Evolutionary conservation across 1,140 invertebrate genomes (phyloP).

Genomic region (Chrysoperla carnea): DNA sequence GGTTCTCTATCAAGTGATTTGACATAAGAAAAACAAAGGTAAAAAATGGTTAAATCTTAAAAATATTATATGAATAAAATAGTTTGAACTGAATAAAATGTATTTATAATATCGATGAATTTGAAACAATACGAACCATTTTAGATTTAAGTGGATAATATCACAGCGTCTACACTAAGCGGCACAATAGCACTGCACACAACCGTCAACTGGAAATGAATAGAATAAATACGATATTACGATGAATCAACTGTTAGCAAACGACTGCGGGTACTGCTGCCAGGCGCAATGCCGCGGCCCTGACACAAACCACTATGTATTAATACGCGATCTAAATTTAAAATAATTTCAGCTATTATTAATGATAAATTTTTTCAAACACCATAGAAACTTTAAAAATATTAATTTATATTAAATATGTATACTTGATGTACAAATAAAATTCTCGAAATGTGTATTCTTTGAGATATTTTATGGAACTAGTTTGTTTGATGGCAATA

Average conservation of each 20-base stretch:
- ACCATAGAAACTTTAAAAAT: background rate
- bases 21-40: background rate
- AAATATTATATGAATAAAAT: conserved; percentile 4
- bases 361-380: background rate
- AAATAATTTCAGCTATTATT: background rate
- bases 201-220: conserved; percentile 8
- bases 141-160: conserved; percentile 32
- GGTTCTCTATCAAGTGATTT: conserved; percentile 6
- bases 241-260: conserved; percentile 1
- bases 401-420: background rate
- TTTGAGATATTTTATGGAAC: background rate
- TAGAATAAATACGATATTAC: conserved; percentile 8
- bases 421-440: conserved; percentile 1
- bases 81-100: background rate
- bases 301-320: conserved; percentile 20
- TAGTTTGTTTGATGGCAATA: background rate
- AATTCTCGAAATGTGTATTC: background rate
- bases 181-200: conserved; percentile 29
- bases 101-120: conserved; percentile 8
- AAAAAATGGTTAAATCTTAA: conserved; percentile 5
- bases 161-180: conserved; percentile 30
- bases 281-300: conserved; percentile 19
- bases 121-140: conserved; percentile 36
- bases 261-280: conserved; percentile 12
- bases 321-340: conserved; percentile 11